Conservation (phyloP, 2,797 vertebrate genomes). For the Zenarchopterus dispar region DNA sequence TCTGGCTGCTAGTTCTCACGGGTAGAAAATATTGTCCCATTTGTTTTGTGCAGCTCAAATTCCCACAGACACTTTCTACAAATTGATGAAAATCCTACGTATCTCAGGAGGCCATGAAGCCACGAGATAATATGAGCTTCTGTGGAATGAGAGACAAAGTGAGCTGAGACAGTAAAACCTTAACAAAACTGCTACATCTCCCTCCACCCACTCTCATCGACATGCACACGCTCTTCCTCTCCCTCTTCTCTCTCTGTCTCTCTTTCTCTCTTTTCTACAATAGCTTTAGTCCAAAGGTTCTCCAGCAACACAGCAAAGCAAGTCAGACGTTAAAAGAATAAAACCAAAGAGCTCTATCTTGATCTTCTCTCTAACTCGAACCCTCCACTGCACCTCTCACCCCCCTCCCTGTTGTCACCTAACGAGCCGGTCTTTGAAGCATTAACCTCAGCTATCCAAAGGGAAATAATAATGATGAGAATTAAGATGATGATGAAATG, state of each 20-base stretch:
- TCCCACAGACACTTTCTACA: conserved; percentile 8
- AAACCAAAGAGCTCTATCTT: conserved; percentile 87
- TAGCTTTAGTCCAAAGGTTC: conserved; percentile 87
- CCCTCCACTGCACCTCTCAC: conserved; percentile 45
- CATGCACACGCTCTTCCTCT: conserved; percentile 35
- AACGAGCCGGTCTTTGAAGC: conserved; percentile 80
- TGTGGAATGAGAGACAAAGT: conserved; percentile 21
- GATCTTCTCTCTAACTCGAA: conserved; percentile 70
- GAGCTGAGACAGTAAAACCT: conserved; percentile 42
- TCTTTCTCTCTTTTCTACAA: conserved; percentile 68
- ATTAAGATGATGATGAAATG: conserved; percentile 80
- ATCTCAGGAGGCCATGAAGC: background rate
- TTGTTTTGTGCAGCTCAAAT: background rate
- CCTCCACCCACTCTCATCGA: conserved; percentile 57
- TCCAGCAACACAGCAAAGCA: conserved; percentile 77
- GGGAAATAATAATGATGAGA: conserved; percentile 83
- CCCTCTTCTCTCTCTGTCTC: conserved; percentile 31
- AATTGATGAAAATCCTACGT: conserved; percentile 5
- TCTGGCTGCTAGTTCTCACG: background rate
- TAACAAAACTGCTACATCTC: conserved; percentile 50
- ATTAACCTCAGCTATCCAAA: conserved; percentile 90
- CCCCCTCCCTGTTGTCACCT: conserved; percentile 67
- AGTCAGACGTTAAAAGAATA: conserved; percentile 78
- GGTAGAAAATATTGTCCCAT: background rate
- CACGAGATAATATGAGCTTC: background rate